Conservation (phyloP, 1,140 invertebrate genomes). For the Cryptotermes secundus region DNA sequence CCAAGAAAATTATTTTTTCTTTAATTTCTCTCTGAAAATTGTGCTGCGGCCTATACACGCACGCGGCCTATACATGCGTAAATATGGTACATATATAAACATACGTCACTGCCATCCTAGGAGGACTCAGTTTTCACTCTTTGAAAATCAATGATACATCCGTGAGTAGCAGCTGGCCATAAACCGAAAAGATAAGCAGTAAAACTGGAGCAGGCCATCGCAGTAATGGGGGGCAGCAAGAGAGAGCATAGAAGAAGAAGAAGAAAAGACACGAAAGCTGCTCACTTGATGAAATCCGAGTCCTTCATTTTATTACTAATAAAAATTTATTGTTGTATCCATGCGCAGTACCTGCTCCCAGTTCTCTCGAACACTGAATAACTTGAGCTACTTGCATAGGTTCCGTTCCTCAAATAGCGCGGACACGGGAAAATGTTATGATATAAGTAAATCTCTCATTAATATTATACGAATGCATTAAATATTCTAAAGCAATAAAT, state of each 20-base stretch:
- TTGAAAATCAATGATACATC: not conserved
- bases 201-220: not conserved
- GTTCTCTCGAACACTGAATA: not conserved
- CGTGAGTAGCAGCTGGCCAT: not conserved
- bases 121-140: not conserved
- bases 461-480: not conserved
- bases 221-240: not conserved
- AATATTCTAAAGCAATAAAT: not conserved
- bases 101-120: too few relatives aligned
- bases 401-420: not conserved
- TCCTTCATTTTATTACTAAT: not conserved
- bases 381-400: not conserved
- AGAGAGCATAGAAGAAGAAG: not conserved
- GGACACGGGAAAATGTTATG: not conserved
- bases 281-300: not conserved
- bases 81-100: too few relatives aligned
- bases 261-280: not conserved
- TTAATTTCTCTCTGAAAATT: too few relatives aligned
- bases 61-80: too few relatives aligned
- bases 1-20: too few relatives aligned
- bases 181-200: not conserved
- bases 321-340: not conserved
- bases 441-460: not conserved
- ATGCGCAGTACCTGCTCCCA: not conserved
- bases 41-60: too few relatives aligned